Conservation (phyloP, 2,888 invertebrate species). For the Vannuccia rotundouncinata region DNA sequence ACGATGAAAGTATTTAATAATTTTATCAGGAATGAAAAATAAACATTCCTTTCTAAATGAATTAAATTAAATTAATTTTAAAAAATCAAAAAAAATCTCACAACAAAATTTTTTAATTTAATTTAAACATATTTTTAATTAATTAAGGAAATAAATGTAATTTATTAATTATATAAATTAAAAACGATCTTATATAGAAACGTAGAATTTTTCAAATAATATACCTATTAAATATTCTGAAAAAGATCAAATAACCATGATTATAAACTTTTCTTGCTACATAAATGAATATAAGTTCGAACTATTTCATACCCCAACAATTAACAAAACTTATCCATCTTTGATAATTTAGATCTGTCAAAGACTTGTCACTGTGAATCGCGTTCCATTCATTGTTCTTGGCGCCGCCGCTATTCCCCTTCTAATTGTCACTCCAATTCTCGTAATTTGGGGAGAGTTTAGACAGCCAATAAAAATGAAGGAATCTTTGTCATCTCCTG, state of each 20-base stretch:
- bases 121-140: too few species aligned
- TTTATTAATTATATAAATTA: too few species aligned
- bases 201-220: too few species aligned
- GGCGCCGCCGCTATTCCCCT: background rate
- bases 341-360: background rate
- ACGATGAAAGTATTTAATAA: too few species aligned
- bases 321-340: background rate
- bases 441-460: background rate
- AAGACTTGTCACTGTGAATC: background rate
- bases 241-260: background rate
- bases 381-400: background rate
- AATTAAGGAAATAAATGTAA: too few species aligned
- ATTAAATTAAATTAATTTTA: too few species aligned
- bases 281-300: background rate
- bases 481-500: background rate
- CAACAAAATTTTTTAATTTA: too few species aligned
- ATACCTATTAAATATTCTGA: too few species aligned
- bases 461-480: background rate
- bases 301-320: background rate
- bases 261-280: background rate
- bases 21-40: too few species aligned
- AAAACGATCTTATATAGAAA: too few species aligned
- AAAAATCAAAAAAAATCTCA: too few species aligned
- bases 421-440: background rate
- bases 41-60: too few species aligned